A percentile compares a stretch with the other conserved stretches of the same genome.
Conservation (phyloP, 2,888 invertebrate genomes). For the Anticlea derivata region DNA sequence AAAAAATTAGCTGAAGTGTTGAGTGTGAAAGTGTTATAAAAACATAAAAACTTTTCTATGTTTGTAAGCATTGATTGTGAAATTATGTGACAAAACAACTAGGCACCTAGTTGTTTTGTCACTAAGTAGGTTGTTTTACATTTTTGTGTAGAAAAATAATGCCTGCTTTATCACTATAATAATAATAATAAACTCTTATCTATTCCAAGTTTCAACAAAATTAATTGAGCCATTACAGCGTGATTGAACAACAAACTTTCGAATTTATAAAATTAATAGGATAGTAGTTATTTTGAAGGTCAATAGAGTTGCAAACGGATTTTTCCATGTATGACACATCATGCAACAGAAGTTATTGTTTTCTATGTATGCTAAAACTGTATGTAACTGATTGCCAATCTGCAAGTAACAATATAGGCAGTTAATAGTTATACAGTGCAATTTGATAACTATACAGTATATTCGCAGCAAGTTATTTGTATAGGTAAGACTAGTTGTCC, state of each 20-base stretch:
- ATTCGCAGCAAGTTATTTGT: background rate
- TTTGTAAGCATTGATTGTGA: background rate
- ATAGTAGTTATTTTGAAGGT: background rate
- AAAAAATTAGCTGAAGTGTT: background rate
- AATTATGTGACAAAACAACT: too few relatives aligned
- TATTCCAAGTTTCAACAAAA: too few relatives aligned
- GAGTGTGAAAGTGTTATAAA: slow-evolving; percentile 13
- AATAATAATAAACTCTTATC: too few relatives aligned
- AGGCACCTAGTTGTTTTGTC: too few relatives aligned
- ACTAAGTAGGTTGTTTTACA: too few relatives aligned
- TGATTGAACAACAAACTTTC: too few relatives aligned
- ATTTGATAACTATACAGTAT: slow-evolving; percentile 12
- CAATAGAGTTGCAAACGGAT: background rate
- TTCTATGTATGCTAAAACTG: slow-evolving; percentile 13
- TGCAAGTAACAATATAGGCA: slow-evolving; percentile 8
- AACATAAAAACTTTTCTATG: slow-evolving; percentile 11
- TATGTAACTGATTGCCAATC: slow-evolving; percentile 23
- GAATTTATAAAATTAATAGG: too few relatives aligned
- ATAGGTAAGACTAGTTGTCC: too few relatives aligned
- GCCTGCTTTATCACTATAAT: too few relatives aligned
- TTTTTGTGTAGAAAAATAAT: too few relatives aligned
- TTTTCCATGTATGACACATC: slow-evolving; percentile 11
- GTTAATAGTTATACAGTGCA: slow-evolving; percentile 8
- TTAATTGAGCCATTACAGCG: too few relatives aligned
- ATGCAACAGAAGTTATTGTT: slow-evolving; percentile 2